These are phyloP conservation scores for Meleagris gallopavo DNA, from an alignment of 2,113 vertebrate genomes.

Conservation along the genomic window DNA sequence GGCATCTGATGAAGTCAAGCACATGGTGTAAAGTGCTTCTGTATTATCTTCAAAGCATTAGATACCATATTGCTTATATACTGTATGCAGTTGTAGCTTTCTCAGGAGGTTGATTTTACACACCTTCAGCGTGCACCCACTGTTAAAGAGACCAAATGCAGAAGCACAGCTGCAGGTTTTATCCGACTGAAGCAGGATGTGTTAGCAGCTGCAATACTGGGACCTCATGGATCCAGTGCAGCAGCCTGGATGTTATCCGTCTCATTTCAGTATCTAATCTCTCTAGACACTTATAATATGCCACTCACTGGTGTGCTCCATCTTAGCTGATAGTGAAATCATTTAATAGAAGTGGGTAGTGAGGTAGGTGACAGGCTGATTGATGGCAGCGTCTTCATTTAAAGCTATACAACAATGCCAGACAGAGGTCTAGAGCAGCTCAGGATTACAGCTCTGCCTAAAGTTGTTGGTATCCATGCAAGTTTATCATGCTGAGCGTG, in stretches of 20 bases:
- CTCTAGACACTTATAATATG: constrained; percentile 67
- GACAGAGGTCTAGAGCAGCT: constrained; percentile 8
- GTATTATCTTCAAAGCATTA: neutral
- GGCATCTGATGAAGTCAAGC: neutral
- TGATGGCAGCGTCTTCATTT: constrained; percentile 56
- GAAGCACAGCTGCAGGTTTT: neutral
- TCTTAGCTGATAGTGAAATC: constrained; percentile 69
- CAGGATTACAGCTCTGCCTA: neutral
- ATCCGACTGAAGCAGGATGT: neutral
- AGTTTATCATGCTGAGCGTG: neutral
- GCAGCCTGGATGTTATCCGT: constrained; percentile 53
- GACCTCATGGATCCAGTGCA: neutral
- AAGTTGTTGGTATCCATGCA: neutral
- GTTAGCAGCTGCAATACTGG: neutral
- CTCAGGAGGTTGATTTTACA: neutral
- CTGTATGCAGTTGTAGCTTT: neutral
- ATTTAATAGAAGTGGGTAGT: constrained; percentile 67
- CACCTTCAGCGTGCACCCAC: neutral
- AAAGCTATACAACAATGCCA: neutral
- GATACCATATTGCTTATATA: neutral
- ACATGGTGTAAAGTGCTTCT: fast-evolving
- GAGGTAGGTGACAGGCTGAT: constrained; percentile 65
- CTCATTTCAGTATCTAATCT: constrained; percentile 70
- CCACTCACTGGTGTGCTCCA: constrained; percentile 55
- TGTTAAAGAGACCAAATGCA: neutral